These are phyloP conservation scores for Heterocephalus glaber DNA, from an alignment of 2,113 vertebrate genomes.

Conservation along the genomic window DNA sequence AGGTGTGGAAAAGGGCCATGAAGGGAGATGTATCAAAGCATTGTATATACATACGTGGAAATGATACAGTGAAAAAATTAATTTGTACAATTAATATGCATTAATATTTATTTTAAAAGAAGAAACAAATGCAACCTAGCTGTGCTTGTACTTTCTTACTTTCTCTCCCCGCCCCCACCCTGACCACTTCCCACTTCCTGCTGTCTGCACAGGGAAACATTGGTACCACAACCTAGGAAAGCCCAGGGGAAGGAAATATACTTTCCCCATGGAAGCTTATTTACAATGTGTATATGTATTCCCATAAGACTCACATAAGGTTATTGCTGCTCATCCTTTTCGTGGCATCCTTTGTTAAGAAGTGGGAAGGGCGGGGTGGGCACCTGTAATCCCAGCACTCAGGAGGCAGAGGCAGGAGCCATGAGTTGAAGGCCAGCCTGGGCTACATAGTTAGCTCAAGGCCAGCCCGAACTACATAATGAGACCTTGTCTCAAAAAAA, in stretches of 20 bases:
- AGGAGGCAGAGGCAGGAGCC: background rate
- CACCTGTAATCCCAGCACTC: background rate
- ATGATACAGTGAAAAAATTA: background rate
- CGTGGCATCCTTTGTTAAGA: background rate
- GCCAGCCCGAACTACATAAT: background rate
- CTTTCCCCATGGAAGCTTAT: background rate
- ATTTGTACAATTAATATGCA: background rate
- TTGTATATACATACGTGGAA: background rate
- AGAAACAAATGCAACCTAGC: too few relatives aligned
- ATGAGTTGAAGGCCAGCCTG: background rate
- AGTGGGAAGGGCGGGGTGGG: background rate
- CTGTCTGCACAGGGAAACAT: background rate
- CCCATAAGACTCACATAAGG: too few relatives aligned
- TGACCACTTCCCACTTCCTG: rapidly evolving
- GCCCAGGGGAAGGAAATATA: background rate
- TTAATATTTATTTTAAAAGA: background rate
- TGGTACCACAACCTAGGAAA: background rate
- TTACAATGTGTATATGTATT: background rate
- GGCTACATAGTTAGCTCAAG: background rate
- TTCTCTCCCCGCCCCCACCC: too few relatives aligned
- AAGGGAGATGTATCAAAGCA: background rate
- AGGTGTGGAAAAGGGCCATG: background rate
- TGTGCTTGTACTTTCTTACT: rapidly evolving
- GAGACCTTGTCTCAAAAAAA: background rate
- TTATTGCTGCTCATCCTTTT: background rate